Conservation (phyloP, 2,797 vertebrate species). For the Notolepis coatsorum region DNA sequence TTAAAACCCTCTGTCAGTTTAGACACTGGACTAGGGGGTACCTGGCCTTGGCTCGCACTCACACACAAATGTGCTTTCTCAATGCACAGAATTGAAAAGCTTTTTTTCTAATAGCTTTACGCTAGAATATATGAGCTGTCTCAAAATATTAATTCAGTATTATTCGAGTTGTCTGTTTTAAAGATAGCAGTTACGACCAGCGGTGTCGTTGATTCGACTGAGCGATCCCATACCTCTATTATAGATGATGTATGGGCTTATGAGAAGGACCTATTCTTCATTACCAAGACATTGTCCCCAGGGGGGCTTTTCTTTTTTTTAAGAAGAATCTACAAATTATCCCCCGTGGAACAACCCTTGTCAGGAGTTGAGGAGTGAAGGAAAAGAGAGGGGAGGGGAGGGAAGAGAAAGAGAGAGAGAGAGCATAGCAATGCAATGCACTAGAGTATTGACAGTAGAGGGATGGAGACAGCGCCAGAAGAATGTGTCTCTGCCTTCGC, state of each 20-base stretch:
- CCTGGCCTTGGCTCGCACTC: constrained; percentile 47
- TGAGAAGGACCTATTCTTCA: constrained; percentile 74
- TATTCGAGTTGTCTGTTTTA: constrained; percentile 79
- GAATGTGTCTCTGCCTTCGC: constrained; percentile 61
- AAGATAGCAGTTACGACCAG: constrained; percentile 63
- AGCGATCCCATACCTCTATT: constrained; percentile 74
- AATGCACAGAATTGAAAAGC: constrained; percentile 68
- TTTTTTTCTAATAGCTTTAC: constrained; percentile 74
- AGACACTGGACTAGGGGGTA: constrained; percentile 60
- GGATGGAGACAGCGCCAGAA: constrained; percentile 62
- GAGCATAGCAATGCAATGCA: constrained; percentile 31
- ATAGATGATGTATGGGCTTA: constrained; percentile 72
- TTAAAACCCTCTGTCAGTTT: constrained; percentile 59
- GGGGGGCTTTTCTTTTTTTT: constrained; percentile 71
- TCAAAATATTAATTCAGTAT: constrained; percentile 82
- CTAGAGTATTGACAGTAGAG: constrained; percentile 50
- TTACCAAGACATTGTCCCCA: constrained; percentile 72
- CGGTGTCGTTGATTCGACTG: constrained; percentile 54
- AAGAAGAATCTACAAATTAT: constrained; percentile 75
- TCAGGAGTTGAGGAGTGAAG: constrained; percentile 40
- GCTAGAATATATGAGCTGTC: constrained; percentile 76
- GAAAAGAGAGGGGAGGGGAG: constrained; percentile 11
- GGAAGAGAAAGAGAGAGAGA: constrained; percentile 14
- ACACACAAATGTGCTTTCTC: constrained; percentile 65
- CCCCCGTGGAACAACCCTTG: constrained; percentile 67